phyloP scores from a whole-genome alignment of 2,113 vertebrate species.

The Damaliscus lunatus region DNA sequence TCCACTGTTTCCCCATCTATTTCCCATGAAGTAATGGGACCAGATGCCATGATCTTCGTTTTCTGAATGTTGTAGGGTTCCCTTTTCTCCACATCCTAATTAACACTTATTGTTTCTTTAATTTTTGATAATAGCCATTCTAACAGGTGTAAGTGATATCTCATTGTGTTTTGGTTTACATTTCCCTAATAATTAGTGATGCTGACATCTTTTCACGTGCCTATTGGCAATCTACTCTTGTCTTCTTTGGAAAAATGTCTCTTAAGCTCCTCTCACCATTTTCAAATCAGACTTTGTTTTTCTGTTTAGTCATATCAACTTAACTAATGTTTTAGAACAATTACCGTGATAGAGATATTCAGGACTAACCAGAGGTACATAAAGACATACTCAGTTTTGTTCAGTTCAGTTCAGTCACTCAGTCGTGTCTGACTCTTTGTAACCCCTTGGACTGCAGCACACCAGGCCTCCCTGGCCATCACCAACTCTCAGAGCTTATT shows the following conservation, averaged over 20 bases:
- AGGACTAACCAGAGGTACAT: not conserved
- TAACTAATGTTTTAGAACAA: not conserved
- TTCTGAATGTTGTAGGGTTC: not conserved
- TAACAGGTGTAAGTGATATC: not conserved
- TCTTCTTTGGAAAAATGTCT: not conserved
- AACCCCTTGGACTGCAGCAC: not conserved
- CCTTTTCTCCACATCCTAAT: not conserved
- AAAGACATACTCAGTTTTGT: not conserved
- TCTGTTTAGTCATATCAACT: not conserved
- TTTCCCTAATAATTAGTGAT: not conserved
- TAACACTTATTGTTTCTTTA: not conserved
- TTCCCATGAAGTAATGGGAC: too few species aligned
- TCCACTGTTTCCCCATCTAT: too few species aligned
- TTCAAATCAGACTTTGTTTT: not conserved
- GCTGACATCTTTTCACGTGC: not conserved
- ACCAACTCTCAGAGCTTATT: not conserved
- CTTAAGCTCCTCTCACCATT: not conserved
- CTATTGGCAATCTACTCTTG: not conserved
- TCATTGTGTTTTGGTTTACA: not conserved
- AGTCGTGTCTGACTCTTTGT: not conserved
- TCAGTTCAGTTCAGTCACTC: not conserved
- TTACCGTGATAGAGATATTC: not conserved
- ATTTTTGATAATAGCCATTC: not conserved
- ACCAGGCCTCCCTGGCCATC: not conserved
- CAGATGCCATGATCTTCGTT: too few species aligned